Evolutionary conservation across 2,113 vertebrate species (phyloP).

Genomic region (Alouatta palliata): DNA sequence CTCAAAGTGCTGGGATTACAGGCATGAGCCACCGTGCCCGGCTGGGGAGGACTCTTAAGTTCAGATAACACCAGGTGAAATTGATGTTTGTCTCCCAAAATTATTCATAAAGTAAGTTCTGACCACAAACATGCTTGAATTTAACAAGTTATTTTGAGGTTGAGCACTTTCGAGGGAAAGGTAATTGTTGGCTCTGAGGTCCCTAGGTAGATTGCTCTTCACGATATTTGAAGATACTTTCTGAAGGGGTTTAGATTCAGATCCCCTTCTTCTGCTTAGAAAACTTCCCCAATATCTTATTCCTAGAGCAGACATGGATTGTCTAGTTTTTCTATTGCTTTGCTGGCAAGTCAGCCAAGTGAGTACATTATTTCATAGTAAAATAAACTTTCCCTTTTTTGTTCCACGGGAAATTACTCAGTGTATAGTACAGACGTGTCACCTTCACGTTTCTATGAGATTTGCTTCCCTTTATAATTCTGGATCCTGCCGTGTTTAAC

Average conservation of each 20-base stretch:
- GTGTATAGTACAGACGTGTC: conserved; percentile 50
- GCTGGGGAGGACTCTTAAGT: too few relatives aligned
- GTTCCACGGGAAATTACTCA: conserved; percentile 70
- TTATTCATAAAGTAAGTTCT: neutral
- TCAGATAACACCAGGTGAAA: neutral
- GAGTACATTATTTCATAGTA: conserved; percentile 68
- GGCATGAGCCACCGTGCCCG: fast-evolving
- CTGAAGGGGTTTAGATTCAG: neutral
- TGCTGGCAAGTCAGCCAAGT: conserved; percentile 65
- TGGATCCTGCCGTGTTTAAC: conserved; percentile 57
- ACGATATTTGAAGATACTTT: neutral
- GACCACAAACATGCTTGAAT: neutral
- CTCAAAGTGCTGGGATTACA: too few relatives aligned
- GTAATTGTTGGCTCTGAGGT: neutral
- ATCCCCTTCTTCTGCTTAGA: neutral
- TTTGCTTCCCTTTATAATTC: conserved; percentile 49
- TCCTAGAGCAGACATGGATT: neutral
- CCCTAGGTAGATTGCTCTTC: fast-evolving
- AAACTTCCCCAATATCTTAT: neutral
- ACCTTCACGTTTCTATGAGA: conserved; percentile 56
- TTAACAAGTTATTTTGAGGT: neutral
- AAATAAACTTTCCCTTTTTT: conserved; percentile 65
- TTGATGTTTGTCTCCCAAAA: fast-evolving
- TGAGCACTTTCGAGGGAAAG: neutral
- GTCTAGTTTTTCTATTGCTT: neutral